Conservation (phyloP, 1,140 invertebrate genomes). For the Pogonomyrmex barbatus region DNA sequence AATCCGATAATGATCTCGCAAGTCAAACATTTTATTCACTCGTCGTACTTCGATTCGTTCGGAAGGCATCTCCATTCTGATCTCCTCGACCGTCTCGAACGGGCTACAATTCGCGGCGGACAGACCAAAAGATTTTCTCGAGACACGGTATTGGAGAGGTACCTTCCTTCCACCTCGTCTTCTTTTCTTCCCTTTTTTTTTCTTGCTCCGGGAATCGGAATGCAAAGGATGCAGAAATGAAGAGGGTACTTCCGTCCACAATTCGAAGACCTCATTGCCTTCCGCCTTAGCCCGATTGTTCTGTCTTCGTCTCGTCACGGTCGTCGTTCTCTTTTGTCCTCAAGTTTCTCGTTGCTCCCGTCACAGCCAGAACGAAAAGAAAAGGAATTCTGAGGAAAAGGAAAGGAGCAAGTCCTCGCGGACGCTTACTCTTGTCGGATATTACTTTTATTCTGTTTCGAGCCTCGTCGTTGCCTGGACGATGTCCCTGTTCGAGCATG, state of each 20-base stretch:
- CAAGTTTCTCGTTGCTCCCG: conserved; percentile 57
- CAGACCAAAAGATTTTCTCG: conserved; percentile 51
- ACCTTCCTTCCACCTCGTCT: conserved; percentile 15
- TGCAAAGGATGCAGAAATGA: conserved; percentile 70
- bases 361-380: conserved; percentile 28
- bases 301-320: conserved; percentile 63
- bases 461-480: conserved; percentile 37
- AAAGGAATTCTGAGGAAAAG: conserved; percentile 16
- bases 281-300: conserved; percentile 64
- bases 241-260: conserved; percentile 47
- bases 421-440: conserved; percentile 43
- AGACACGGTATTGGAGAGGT: conserved; percentile 49
- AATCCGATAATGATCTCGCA: conserved; percentile 52
- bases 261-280: conserved; percentile 73
- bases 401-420: conserved; percentile 35
- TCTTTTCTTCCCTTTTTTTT: neutral
- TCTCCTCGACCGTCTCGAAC: conserved; percentile 35
- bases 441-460: conserved; percentile 66
- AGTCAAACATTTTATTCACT: conserved; percentile 48
- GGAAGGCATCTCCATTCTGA: conserved; percentile 48
- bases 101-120: conserved; percentile 16
- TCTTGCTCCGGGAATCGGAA: conserved; percentile 51
- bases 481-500: conserved; percentile 49
- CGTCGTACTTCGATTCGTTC: conserved; percentile 15
- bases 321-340: conserved; percentile 69